These are phyloP conservation scores for Rattus rattus DNA, from an alignment of 2,113 vertebrate genomes.

Conservation along the genomic window DNA sequence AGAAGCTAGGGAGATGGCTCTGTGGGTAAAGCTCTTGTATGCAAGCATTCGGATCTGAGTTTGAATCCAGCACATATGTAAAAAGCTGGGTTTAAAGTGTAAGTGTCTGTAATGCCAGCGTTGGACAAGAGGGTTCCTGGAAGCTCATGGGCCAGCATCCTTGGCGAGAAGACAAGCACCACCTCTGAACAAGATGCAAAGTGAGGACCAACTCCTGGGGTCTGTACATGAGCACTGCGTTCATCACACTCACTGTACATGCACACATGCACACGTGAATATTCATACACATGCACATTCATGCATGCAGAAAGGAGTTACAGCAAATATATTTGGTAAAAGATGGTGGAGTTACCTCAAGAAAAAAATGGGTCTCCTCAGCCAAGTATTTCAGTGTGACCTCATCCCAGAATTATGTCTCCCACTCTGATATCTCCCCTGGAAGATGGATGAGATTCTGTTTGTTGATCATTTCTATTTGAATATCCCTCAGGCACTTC, in stretches of 20 bases:
- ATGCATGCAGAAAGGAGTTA: neutral
- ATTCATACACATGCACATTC: neutral
- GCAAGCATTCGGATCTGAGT: neutral
- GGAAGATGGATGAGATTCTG: slow-evolving; percentile 1
- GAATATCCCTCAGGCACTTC: neutral
- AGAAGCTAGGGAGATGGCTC: neutral
- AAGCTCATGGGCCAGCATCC: neutral
- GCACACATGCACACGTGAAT: too few relatives aligned
- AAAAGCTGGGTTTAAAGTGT: neutral
- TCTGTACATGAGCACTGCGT: neutral
- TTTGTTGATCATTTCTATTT: neutral
- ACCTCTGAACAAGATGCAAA: neutral
- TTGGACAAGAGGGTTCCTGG: neutral
- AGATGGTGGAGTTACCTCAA: neutral
- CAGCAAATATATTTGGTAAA: neutral
- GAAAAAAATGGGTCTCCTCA: neutral
- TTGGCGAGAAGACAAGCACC: neutral
- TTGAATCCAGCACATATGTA: neutral
- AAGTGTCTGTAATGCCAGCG: neutral
- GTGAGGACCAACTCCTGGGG: neutral
- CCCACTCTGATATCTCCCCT: neutral
- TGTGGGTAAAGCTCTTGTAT: neutral
- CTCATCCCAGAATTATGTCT: neutral
- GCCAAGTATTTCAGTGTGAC: slow-evolving; percentile 2
- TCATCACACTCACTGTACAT: neutral